A percentile compares a stretch with the other conserved stretches of the same genome.
Evolutionary conservation across 2,888 invertebrate species (phyloP).

Genomic region (Eulithis testata): DNA sequence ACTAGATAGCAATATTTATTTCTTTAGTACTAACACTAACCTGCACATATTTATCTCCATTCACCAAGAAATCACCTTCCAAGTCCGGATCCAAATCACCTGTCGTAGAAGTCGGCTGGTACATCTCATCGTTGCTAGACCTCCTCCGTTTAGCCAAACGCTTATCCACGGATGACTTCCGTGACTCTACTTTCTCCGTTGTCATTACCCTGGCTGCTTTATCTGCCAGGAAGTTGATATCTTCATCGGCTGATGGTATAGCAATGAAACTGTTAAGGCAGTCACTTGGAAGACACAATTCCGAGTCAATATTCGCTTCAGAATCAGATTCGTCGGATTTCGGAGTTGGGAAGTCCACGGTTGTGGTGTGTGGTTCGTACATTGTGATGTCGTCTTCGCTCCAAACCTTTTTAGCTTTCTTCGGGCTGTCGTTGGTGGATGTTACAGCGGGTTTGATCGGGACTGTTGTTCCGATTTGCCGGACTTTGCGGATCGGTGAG

Average conservation of each 20-base stretch:
- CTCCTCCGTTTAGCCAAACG: conserved; percentile 66
- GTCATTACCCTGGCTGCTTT: conserved; percentile 78
- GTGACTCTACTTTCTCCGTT: conserved; percentile 57
- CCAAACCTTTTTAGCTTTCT: conserved; percentile 69
- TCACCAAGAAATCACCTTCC: conserved; percentile 65
- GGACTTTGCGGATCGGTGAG: conserved; percentile 78
- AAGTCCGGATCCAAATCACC: conserved; percentile 68
- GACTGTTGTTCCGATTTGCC: conserved; percentile 69
- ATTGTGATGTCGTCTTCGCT: conserved; percentile 77
- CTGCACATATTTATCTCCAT: conserved; percentile 76
- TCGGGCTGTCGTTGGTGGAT: conserved; percentile 73
- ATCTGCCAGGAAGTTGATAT: conserved; percentile 73
- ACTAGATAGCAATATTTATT: background rate
- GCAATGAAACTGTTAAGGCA: conserved; percentile 78
- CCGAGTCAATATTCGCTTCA: conserved; percentile 72
- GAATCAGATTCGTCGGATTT: conserved; percentile 78
- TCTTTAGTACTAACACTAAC: conserved; percentile 44
- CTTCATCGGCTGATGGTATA: conserved; percentile 72
- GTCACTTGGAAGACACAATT: conserved; percentile 75
- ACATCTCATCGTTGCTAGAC: conserved; percentile 78
- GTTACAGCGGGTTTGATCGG: conserved; percentile 63
- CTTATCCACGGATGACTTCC: conserved; percentile 59
- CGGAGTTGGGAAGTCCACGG: conserved; percentile 66
- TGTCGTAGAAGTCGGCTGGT: conserved; percentile 77
- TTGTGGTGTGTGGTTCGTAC: conserved; percentile 80